Base-by-base conservation (phyloP, 2,888 invertebrate species). In the Eristalis intricaria region DNA sequence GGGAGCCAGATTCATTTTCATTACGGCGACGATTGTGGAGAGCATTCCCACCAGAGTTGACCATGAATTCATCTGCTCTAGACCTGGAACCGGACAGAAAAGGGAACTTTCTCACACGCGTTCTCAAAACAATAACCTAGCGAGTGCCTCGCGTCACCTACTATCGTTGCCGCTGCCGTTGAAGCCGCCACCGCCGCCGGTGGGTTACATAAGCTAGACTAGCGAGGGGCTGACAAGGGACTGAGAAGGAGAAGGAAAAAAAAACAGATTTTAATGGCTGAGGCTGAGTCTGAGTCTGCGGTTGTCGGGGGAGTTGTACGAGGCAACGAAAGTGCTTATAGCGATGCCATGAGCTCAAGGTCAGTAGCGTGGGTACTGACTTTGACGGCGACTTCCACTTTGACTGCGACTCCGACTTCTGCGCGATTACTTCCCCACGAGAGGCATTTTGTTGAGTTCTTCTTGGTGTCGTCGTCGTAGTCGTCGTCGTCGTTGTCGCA, bases 311-410 rank as follows among this genome's bases (percentile, higher is more conserved):
- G 50, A 58, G 70, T 66, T 66, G 69, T 61, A n/a, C 8, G 50
- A 50, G 50, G 19, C 50, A 50, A 50, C 50, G 50, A 65, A 74
- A 73, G n/a, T 66, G 29, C 19, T 63, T 69, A 58, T 68, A 63
- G 50, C 71, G 60, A 82, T 86, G 78, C 77, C 85, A 78, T 82
- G 77, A 74, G 82, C 69, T 74, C 85, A 86, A 86, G 85, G 85
- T 86, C 85, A 86, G 73, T 77, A 78, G 74, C 82, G 85, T 86
- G 85, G 77, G 85, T 86, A 85, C 43, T 32, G 32, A 32, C 60
- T 69, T 74, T 63, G 32, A 38, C 22, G 64, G 32, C 32, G 32
- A 32, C 32, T 32, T 32, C 32, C 32, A 32, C 32, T 32, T 32
- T 32, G 32, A 32, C 32, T 32, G 22, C 63, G 19, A 81, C 81